phyloP scores from a whole-genome alignment of 2,113 vertebrate species.

The Ochotona princeps region DNA sequence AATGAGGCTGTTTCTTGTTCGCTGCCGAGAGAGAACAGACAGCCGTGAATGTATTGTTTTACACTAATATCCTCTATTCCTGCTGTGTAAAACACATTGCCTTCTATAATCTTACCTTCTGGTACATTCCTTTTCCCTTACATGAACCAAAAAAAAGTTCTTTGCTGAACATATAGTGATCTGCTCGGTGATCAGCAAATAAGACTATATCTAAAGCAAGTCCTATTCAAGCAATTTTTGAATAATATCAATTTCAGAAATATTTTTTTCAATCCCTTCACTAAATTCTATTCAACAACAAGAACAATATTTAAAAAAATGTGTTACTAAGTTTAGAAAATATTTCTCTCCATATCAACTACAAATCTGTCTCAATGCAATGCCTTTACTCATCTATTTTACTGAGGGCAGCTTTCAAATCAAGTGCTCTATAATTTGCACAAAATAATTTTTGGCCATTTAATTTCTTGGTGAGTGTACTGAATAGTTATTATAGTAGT shows the following conservation, averaged over 20 bases:
- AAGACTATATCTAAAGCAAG: background rate
- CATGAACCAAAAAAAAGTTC: background rate
- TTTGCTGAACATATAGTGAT: background rate
- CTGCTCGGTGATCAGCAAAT: no score
- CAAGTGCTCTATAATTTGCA: slow-evolving; percentile 71
- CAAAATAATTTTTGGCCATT: slow-evolving; percentile 57
- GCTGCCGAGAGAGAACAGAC: background rate
- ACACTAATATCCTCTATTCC: background rate
- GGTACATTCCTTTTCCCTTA: background rate
- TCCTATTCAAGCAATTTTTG: background rate
- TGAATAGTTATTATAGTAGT: slow-evolving; percentile 47
- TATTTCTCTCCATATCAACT: background rate
- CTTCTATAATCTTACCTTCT: background rate
- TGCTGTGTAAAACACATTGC: background rate
- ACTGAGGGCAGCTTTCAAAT: background rate
- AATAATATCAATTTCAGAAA: background rate
- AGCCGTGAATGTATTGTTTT: background rate
- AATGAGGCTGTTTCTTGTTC: background rate
- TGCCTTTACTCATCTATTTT: slow-evolving; percentile 45
- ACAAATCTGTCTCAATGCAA: background rate
- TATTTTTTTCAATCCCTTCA: slow-evolving; percentile 29
- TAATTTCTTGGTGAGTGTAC: slow-evolving; percentile 45
- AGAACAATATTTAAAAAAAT: background rate
- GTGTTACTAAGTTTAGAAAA: slow-evolving; percentile 30
- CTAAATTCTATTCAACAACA: background rate